Evolutionary conservation across 2,113 vertebrate genomes (phyloP), one percentile per base, ranked within the genome.

Genomic region (Halichoerus grypus): DNA sequence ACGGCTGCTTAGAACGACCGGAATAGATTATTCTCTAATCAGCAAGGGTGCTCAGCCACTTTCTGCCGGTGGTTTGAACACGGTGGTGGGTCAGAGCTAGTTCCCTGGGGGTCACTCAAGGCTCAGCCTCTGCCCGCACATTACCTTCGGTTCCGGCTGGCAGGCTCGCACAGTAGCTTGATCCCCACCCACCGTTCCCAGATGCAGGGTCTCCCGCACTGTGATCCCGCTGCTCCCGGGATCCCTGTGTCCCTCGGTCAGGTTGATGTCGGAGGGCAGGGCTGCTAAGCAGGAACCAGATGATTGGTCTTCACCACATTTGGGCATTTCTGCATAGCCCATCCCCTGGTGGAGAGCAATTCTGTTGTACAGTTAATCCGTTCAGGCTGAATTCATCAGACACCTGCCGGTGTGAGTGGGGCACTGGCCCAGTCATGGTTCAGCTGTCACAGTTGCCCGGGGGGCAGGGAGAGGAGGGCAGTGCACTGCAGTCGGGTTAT

Each of bases 291-390:
- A 7, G 88, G 15, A 39, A 3, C 7, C 46, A n/a, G 79, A 3
- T 5, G 3, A 9, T 7, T 26, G 31, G 5, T 16, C 12, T 28
- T 57, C 26, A 4, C 49, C 16, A 1, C 21, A 2, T 16, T 21
- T 28, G 5, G 11, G 46, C 0, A 0, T 33, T 53, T n/a, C 33
- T 72, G 6, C 0, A 0, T n/a, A 2, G 49, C 61, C 5, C 0
- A 0, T 11, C 4, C 31, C 16, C 15, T 2, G 39, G 13, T 0
- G 77, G 55, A 74, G 71, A n/a, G 71, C 49, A 16, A 11, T 31
- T 51, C 36, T 57, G 33, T 87, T 42, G 16, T 7, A 3, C 5
- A 6, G 13, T n/a, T 3, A 7, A 15, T 11, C 67, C 6, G 1
- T 10, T 49, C n/a, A 5, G 9, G 26, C 77, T 65, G 19, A 7